Conservation (phyloP, 2,797 vertebrate species). For the Picus viridis region DNA sequence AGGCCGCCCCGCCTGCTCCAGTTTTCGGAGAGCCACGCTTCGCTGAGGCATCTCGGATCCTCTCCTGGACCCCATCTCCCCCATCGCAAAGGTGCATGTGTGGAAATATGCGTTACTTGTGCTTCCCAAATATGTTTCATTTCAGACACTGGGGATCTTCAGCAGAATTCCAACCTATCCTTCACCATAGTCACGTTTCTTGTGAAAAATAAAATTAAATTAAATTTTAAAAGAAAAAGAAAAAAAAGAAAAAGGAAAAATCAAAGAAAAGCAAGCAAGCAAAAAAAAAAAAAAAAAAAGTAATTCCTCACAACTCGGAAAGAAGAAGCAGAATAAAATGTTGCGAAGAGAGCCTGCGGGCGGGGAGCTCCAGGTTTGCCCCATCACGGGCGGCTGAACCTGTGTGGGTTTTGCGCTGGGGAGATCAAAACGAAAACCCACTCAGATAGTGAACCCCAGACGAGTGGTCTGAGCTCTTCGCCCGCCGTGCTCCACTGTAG, state of each 20-base stretch:
- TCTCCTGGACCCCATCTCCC: background rate
- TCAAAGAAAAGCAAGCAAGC: fast-evolving
- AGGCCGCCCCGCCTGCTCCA: fast-evolving
- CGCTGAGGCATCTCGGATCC: background rate
- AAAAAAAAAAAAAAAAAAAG: fast-evolving
- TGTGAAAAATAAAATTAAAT: background rate
- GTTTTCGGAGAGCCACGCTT: background rate
- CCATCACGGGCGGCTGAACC: background rate
- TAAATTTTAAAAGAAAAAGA: too few species aligned
- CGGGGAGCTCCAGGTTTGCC: background rate
- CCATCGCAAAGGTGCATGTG: background rate
- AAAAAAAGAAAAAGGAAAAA: fast-evolving
- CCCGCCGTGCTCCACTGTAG: background rate
- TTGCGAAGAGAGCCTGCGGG: background rate
- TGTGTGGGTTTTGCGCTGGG: background rate
- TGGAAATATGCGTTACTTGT: background rate
- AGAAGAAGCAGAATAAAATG: background rate
- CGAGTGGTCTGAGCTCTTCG: background rate
- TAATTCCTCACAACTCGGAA: fast-evolving
- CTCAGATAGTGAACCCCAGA: background rate
- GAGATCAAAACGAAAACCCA: background rate
- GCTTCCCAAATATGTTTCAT: background rate
- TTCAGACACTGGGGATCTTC: background rate
- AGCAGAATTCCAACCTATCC: background rate
- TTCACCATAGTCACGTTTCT: fast-evolving